Conservation (phyloP, 2,888 invertebrate species). For the Spodoptera exigua region DNA sequence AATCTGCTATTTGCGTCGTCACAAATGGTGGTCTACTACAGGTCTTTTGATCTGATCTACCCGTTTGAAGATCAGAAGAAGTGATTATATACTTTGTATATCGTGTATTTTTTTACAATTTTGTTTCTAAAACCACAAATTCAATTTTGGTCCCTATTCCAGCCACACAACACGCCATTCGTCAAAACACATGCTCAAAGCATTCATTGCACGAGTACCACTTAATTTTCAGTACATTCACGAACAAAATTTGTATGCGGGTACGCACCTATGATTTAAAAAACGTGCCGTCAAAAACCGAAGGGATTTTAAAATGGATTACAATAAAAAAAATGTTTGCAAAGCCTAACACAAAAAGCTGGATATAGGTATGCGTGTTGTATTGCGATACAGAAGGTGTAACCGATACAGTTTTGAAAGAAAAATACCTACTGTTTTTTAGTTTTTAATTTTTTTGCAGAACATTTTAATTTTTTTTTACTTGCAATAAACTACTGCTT, state of each 20-base stretch:
- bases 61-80: too few relatives aligned
- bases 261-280: slow-evolving; percentile 71
- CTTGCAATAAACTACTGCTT: too few relatives aligned
- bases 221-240: slow-evolving; percentile 59
- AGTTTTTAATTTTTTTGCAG: too few relatives aligned
- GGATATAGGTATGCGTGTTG: slow-evolving; percentile 14
- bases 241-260: slow-evolving; percentile 70
- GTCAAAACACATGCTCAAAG: slow-evolving; percentile 20
- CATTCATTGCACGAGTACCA: slow-evolving; percentile 42
- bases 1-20: too few relatives aligned
- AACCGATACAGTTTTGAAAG: too few relatives aligned
- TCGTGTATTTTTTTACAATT: too few relatives aligned
- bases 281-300: slow-evolving; percentile 72
- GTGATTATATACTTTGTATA: too few relatives aligned
- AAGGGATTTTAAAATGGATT: slow-evolving; percentile 56
- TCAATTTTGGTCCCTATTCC: not conserved
- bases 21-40: too few relatives aligned
- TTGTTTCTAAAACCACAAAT: not conserved
- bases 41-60: too few relatives aligned
- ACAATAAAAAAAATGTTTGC: slow-evolving; percentile 57
- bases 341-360: slow-evolving; percentile 52
- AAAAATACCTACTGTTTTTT: too few relatives aligned
- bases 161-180: not conserved
- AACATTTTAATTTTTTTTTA: too few relatives aligned
- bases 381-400: slow-evolving; percentile 36